Evolutionary conservation across 2,113 vertebrate genomes (phyloP), one percentile per base, ranked within the genome.

Genomic region (Sigmodon hispidus): DNA sequence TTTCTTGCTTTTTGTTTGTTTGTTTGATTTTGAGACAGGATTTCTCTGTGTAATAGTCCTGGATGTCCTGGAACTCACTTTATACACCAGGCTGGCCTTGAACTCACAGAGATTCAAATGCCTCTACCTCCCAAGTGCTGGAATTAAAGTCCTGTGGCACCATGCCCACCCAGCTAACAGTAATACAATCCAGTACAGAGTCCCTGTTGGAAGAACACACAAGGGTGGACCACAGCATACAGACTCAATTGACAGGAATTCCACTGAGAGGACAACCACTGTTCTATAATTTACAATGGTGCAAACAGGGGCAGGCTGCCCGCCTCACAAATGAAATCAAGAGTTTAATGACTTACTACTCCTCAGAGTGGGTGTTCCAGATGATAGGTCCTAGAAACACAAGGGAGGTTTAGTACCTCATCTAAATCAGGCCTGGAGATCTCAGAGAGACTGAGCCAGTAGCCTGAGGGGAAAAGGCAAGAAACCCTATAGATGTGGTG

Each of bases 151-250:
- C 8, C 10, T 31, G 15, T 63, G 57, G 26, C 26, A 45, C 40
- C 40, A 63, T 36, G 17, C 61, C 43, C 29, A 21, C 61, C 43
- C 29, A 21, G 16, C 5, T 8, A 12, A 9, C 1, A 40, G 72
- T 12, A 21, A n/a, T 1, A 15, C 11, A 17, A 19, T 0, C 0
- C 48, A 17, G 40, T 52, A 3, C 48, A 59, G n/a, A 31, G 24
- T 22, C 31, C 26, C 63, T 52, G 63, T 4, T n/a, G 5, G 63
- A 90, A 12, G 50, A 70, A 87, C 50, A 70, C 29, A n/a, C 22
- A 48, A 34, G 48, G 31, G 34, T 34, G 72, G n/a, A 36, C n/a
- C 31, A n/a, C 16, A 29, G 83, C 55, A 45, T 55, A 61, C 16
- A 36, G 29, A 13, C n/a, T 72, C 61, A 40, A 0, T 48, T 69